Base-by-base conservation (phyloP, 2,888 invertebrate species). In the Cistogaster globosa region DNA sequence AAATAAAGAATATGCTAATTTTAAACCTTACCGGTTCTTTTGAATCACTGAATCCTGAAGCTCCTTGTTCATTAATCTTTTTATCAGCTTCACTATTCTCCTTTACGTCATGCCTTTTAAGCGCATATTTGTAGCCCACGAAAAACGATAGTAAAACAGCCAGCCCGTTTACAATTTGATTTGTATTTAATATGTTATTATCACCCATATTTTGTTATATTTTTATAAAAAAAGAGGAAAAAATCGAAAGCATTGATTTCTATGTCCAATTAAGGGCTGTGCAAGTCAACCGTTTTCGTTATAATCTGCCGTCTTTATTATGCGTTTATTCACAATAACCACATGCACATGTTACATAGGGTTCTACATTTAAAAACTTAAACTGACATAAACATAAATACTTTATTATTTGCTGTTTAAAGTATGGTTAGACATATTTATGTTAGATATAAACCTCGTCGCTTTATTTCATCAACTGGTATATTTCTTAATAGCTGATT, bases 101-200 rank as follows among this genome's bases (percentile, higher is more conserved):
- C 16, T 88, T 86, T 57, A 86, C 67, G 26, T 87, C 89, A 38
- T 91, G 89, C 69, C 77, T 88, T 53, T 91, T 91, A 8, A 91
- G 81, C 11, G 92, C 93, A 87, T 92, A 93, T 83, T 91, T 92
- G 85, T 93, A 93, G 14, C 93, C 93, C 12, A 92, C 92, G 62
- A 91, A 92, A 76, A 93, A 93, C 45, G 93, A 92, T n/a, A 93
- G 86, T 82, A 93, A 88, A 78, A 93, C 90, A 45, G 93, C 92
- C 62, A 92, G 82, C 9, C 93, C 93, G 89, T 92, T 92, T 53
- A 93, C 89, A 14, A 93, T 87, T 89, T 93, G 92, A 45, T 90
- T 87, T 45, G 91, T 89, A 77, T 92, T 92, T 69, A 92, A 86
- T 55, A 92, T 92, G 42, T 18, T 67, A 26, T 26, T 26, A 86